Conservation (phyloP, 2,888 invertebrate genomes). For the Podabrus alpinus region DNA sequence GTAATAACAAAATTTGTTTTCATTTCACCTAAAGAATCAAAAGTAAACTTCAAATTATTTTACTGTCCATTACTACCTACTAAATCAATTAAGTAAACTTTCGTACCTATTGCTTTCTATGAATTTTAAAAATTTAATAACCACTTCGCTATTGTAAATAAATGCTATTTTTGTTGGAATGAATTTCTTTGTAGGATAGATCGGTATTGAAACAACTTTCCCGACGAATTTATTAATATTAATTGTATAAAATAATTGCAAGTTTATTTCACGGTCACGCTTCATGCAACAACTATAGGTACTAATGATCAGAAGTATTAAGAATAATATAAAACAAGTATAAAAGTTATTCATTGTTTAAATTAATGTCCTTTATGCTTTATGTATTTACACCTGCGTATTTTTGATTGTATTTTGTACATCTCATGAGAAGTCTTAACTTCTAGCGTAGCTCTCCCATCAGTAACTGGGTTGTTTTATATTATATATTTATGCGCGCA, state of each 20-base stretch:
- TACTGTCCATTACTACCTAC: no score
- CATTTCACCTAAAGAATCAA: no score
- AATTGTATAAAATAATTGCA: not conserved
- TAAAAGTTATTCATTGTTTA: conserved; percentile 30
- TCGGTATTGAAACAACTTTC: not conserved
- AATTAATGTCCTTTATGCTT: conserved; percentile 15
- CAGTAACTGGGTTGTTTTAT: not conserved
- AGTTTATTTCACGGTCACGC: not conserved
- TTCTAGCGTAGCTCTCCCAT: no score
- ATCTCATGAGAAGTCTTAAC: not conserved
- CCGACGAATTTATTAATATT: not conserved
- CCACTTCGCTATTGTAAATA: not conserved
- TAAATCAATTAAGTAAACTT: no score
- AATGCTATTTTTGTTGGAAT: not conserved
- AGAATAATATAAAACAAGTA: conserved; percentile 22
- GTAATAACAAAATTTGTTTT: no score
- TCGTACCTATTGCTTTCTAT: not conserved
- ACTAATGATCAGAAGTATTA: not conserved
- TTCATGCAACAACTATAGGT: not conserved
- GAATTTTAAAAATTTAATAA: not conserved
- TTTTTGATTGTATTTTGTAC: conserved; percentile 20
- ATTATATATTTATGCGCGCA: not conserved
- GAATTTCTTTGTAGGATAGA: not conserved
- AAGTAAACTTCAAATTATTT: no score
- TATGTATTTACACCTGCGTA: conserved; percentile 16